Percentiles rank a stretch among this genome's conserved stretches.
phyloP scores from a whole-genome alignment of 2,113 vertebrate genomes.

The Meriones unguiculatus region DNA sequence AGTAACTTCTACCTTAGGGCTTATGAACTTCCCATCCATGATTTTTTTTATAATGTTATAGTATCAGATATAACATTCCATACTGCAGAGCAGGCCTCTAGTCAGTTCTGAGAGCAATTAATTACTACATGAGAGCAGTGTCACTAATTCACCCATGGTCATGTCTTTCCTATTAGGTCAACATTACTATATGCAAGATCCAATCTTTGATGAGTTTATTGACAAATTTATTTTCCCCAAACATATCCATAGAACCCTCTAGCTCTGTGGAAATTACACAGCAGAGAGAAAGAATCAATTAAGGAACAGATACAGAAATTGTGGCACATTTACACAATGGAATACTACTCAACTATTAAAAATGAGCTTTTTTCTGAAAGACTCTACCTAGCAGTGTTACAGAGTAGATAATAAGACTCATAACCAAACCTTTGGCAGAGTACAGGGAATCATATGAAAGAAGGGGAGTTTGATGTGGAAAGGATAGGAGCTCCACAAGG shows the following conservation, averaged over 20 bases:
- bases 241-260: not conserved
- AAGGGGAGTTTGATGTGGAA: too few species aligned
- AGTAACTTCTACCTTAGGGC: not conserved
- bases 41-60: not conserved
- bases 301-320: not conserved
- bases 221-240: not conserved
- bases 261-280: not conserved
- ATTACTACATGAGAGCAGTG: not conserved
- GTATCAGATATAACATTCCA: not conserved
- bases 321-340: accelerated
- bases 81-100: not conserved
- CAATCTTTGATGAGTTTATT: not conserved
- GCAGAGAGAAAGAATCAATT: not conserved
- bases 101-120: not conserved
- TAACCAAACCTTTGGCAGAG: too few species aligned
- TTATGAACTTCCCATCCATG: not conserved
- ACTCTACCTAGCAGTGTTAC: too few species aligned
- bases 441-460: too few species aligned
- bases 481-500: too few species aligned
- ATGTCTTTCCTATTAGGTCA: not conserved
- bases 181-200: not conserved
- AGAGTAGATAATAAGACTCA: too few species aligned
- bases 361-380: too few species aligned
- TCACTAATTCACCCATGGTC: not conserved
- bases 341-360: not conserved